Base-by-base conservation (phyloP, 1,140 invertebrate species). In the Nixonia krombeini region DNA sequence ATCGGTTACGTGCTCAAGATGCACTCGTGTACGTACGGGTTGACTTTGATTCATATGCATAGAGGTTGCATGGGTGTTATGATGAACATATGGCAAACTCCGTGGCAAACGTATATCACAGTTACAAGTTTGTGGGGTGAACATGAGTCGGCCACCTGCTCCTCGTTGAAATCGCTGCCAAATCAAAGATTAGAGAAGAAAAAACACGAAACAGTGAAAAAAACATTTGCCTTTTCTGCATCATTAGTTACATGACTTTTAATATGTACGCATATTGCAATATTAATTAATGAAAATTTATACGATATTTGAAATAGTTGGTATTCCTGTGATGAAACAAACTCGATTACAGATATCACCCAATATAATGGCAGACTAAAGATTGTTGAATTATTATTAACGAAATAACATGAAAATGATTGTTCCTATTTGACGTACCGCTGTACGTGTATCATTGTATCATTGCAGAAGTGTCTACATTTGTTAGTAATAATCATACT, bases 81-180 rank as follows among this genome's bases (percentile, higher is more conserved):
- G 59, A 69, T 58, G 57, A 75, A 76, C 78, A 80, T 80, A 80
- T 79, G 78, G 63, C 73, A 61, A 65, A 17, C 49, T 68, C 59
- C 67, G 53, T 58, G 67, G 31, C 42, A 25, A 61, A 73, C 70
- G 61, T 68, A 49, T 72, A 72, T 72, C 70, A 69, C 69, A 70
- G 63, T 67, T 62, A 57, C 65, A 53, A 64, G 59, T 72, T 77
- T 66, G 31, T 42, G 37, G 68, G 70, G 63, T 72, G 72, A 66
- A 55, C 35, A 46, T 57, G 59, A 65, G 52, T 68, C 29, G 72
- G 63, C 76, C 78, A 80, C 76, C 78, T 79, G 78, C 70, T 76
- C 63, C 44, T 65, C 59, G 52, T 15, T 59, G 52, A 63, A 67
- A 61, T 67, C 55, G 52, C 33, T 67, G 52, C 52, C 51, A 66